Base-by-base conservation (phyloP, 2,888 invertebrate genomes). In the Creontiades dilutus region DNA sequence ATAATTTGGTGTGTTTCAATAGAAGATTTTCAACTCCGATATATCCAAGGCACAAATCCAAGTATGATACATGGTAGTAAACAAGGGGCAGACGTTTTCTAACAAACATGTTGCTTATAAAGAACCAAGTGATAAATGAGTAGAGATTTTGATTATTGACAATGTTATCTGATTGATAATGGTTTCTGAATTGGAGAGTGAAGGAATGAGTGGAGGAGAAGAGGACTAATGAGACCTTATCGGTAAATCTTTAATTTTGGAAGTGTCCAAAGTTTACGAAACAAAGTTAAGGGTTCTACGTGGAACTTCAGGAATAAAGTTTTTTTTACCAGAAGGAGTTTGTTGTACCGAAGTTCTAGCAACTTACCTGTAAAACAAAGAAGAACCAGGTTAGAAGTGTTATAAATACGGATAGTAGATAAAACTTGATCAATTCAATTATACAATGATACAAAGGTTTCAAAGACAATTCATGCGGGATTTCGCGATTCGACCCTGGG, bases 231-330 rank as follows among this genome's bases (percentile, higher is more conserved):
- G 16, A 1, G 78, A 27, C 47, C 52, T 82, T 82, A 82, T 82
- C 82, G 82, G 82, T 19, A 47, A 82, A 82, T 82, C 82, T 82
- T 52, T 52, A 48, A 82, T 82, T 82, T 82, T 82, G 52, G 19
- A 52, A 82, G 55, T 52, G 55, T 55, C 55, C 82, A 52, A 81
- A 82, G 52, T 82, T 82, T 52, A 52, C 52, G 14, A 52, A 81
- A 55, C 19, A 82, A 82, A 82, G 82, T 82, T 82, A n/a, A 16
- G 19, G 61, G 12, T 37, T n/a, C 52, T 4, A 28, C 37, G 78
- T 14, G 82, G 14, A 82, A 55, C 55, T 82, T 48, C 5, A 19
- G 52, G 23, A 82, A 82, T 82, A 52, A 48, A 48, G 23, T 82
- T 82, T 82, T 82, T 81, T 82, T 82, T 52, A 52, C 82, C 52